phyloP scores from a whole-genome alignment of 2,797 vertebrate genomes.

The Sebastes cheni region DNA sequence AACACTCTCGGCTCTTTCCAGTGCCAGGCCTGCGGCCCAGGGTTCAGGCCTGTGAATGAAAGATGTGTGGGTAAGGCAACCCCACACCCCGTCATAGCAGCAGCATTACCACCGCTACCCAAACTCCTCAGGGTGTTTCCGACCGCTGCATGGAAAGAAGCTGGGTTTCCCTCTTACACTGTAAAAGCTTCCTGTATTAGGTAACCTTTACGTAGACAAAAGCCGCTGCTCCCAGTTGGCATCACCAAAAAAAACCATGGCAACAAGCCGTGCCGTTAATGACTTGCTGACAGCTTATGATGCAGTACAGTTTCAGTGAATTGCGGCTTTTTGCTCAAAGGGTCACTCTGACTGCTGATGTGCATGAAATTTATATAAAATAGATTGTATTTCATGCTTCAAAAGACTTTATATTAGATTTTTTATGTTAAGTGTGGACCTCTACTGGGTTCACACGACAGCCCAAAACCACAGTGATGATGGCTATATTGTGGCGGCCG shows the following conservation, averaged over 20 bases:
- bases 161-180: constrained; percentile 52
- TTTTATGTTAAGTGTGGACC: constrained; percentile 43
- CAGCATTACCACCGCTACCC: background rate
- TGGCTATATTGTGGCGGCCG: constrained; percentile 17
- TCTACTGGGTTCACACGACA: constrained; percentile 23
- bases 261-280: constrained; percentile 45
- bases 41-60: constrained; percentile 72
- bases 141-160: constrained; percentile 50
- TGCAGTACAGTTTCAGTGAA: constrained; percentile 46
- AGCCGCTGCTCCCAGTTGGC: constrained; percentile 52
- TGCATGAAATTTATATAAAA: constrained; percentile 38
- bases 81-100: constrained; percentile 21
- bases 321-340: constrained; percentile 34
- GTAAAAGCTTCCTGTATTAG: constrained; percentile 57
- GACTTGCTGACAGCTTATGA: constrained; percentile 65
- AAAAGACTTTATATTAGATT: constrained; percentile 36
- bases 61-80: constrained; percentile 83
- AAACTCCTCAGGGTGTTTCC: constrained; percentile 29
- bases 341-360: constrained; percentile 27
- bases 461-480: constrained; percentile 51
- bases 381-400: constrained; percentile 36
- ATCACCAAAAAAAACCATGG: constrained; percentile 51
- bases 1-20: constrained; percentile 82
- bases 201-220: constrained; percentile 51
- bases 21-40: constrained; percentile 77